Evolutionary conservation across 2,113 vertebrate genomes (phyloP).

Genomic region (Bettongia penicillata): DNA sequence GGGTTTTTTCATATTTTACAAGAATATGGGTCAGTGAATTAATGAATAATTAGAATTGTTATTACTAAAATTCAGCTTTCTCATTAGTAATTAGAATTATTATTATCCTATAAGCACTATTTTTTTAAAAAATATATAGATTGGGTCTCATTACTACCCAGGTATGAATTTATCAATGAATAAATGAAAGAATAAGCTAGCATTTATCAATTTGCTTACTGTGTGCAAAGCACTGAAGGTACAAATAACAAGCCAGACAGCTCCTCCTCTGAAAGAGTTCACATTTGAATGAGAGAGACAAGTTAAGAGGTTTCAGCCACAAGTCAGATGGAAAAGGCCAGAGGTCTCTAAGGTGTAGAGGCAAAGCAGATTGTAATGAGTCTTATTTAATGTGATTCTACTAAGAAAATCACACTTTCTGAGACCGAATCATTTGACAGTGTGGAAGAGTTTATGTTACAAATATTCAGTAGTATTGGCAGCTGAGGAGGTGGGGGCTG

Average conservation of each 20-base stretch:
- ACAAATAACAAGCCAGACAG: not conserved
- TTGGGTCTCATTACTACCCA: not conserved
- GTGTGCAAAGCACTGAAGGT: too few species aligned
- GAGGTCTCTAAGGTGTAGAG: not conserved
- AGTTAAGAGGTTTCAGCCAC: not conserved
- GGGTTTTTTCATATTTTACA: not conserved
- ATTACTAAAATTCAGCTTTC: not conserved
- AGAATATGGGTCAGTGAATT: not conserved
- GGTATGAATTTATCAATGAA: not conserved
- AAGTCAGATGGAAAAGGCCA: not conserved
- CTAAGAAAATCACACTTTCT: not conserved
- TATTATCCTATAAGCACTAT: not conserved
- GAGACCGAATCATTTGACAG: not conserved
- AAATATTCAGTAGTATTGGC: not conserved
- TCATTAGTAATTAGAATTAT: not conserved
- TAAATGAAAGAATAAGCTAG: not conserved
- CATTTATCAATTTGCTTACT: not conserved
- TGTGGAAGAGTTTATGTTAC: not conserved
- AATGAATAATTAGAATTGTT: not conserved
- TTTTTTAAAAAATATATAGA: not conserved
- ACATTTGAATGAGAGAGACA: not conserved
- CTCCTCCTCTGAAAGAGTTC: not conserved
- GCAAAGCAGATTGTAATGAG: not conserved
- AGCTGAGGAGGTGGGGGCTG: not conserved
- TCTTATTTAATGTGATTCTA: not conserved